phyloP scores from a whole-genome alignment of 2,888 invertebrate genomes.

The Dorcus hopei region DNA sequence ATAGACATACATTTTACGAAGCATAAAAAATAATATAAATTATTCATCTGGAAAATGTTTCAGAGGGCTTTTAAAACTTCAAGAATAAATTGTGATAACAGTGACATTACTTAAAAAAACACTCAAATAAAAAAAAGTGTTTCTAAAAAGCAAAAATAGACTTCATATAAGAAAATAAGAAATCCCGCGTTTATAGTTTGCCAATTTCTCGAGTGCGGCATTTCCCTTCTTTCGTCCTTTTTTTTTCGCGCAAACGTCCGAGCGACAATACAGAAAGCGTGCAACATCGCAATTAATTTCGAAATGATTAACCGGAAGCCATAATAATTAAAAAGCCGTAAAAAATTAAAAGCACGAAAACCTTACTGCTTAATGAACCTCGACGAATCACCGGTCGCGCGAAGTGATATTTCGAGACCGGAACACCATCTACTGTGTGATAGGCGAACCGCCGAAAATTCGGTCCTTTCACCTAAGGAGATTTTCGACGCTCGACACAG shows the following conservation, averaged over 20 bases:
- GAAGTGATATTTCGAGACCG: not conserved
- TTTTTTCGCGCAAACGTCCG: not conserved
- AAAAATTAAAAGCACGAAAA: not conserved
- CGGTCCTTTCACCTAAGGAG: not conserved
- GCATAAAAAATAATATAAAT: no score
- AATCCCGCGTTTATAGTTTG: no score
- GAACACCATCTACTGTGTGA: conserved; percentile 18
- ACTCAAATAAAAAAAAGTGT: no score
- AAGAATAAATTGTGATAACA: no score
- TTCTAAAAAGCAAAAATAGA: no score
- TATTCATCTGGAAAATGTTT: no score
- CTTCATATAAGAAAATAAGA: no score
- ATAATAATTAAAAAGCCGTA: not conserved
- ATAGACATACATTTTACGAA: no score
- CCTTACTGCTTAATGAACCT: not conserved
- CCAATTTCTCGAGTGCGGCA: no score
- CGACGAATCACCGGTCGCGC: not conserved
- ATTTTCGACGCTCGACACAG: not conserved
- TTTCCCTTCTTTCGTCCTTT: no score
- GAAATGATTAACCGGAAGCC: not conserved
- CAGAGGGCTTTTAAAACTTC: no score
- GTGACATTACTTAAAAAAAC: no score
- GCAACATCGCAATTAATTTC: not conserved
- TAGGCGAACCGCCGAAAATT: conserved; percentile 14
- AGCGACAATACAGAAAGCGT: not conserved